phyloP scores from a whole-genome alignment of 2,797 vertebrate genomes.

The Nannoperca australis region DNA sequence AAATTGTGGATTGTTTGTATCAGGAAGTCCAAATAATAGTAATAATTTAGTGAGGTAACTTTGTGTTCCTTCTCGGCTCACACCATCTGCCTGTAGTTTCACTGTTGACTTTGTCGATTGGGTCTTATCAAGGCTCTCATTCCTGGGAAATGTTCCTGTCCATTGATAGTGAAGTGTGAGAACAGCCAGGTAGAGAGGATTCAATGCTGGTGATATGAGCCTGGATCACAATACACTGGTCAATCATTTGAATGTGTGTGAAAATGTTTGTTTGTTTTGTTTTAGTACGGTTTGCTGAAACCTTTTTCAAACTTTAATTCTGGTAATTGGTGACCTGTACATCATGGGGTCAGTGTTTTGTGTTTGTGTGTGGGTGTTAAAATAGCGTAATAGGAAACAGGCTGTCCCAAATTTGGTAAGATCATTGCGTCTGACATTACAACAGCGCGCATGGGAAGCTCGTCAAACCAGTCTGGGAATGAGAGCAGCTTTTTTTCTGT shows the following conservation, averaged over 20 bases:
- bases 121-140: slow-evolving; percentile 70
- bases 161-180: slow-evolving; percentile 76
- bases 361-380: slow-evolving; percentile 26
- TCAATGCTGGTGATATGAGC: slow-evolving; percentile 33
- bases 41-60: slow-evolving; percentile 13
- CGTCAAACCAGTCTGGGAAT: slow-evolving; percentile 71
- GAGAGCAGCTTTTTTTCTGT: slow-evolving; percentile 40
- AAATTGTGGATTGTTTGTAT: slow-evolving; percentile 23
- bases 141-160: slow-evolving; percentile 61
- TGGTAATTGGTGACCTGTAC: slow-evolving; percentile 10
- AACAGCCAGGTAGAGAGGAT: slow-evolving; percentile 60
- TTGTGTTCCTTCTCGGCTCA: slow-evolving; percentile 28
- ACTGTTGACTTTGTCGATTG: slow-evolving; percentile 70
- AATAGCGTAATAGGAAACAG: slow-evolving; percentile 59
- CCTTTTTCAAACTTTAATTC: slow-evolving; percentile 5
- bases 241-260: slow-evolving; percentile 28
- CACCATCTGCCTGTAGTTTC: slow-evolving; percentile 58
- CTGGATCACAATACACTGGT: slow-evolving; percentile 10
- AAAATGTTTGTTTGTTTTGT: slow-evolving; percentile 40
- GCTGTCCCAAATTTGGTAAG: slow-evolving; percentile 72
- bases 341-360: slow-evolving; percentile 1
- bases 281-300: slow-evolving; percentile 12
- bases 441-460: slow-evolving; percentile 67
- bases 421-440: slow-evolving; percentile 68
- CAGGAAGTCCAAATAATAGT: slow-evolving; percentile 2